phyloP scores from a whole-genome alignment of 1,140 invertebrate species.

The Lordiphosa clarofinis region DNA sequence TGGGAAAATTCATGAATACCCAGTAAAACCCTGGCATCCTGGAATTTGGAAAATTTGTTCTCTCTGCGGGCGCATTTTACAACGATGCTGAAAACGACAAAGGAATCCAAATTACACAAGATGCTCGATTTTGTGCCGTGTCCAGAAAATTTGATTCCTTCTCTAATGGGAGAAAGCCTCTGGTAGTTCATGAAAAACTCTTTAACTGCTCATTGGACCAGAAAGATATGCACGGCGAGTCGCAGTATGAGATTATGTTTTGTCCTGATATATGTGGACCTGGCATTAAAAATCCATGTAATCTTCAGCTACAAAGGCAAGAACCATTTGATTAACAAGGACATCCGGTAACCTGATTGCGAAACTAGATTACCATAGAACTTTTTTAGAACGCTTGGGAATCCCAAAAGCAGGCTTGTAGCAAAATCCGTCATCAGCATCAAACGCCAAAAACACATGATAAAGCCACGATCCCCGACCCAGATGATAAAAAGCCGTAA shows the following conservation, averaged over 20 bases:
- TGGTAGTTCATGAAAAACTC: too few species aligned
- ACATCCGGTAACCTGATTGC: constrained; percentile 96
- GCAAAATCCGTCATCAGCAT: too few species aligned
- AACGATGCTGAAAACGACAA: constrained; percentile 96
- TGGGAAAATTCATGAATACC: constrained; percentile 95
- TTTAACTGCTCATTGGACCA: too few species aligned
- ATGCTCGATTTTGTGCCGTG: constrained; percentile 98
- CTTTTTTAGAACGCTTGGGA: too few species aligned
- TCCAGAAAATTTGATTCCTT: constrained; percentile 96
- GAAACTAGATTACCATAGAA: too few species aligned
- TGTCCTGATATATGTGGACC: too few species aligned
- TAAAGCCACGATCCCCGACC: constrained; percentile 94
- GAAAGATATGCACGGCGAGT: too few species aligned
- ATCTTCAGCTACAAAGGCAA: constrained; percentile 99
- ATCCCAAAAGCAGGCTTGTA: too few species aligned
- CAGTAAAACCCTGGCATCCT: constrained; percentile 95
- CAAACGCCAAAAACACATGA: too few species aligned
- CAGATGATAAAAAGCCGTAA: constrained; percentile 95
- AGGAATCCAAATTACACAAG: constrained; percentile 97
- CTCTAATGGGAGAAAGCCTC: constrained; percentile 93
- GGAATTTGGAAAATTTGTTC: constrained; percentile 96
- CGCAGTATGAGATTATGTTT: too few species aligned
- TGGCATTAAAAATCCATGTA: constrained; percentile 99
- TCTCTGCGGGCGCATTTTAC: constrained; percentile 96
- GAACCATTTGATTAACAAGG: constrained; percentile 98